These are phyloP conservation scores for Drusus annulatus DNA, from an alignment of 1,140 invertebrate species.

Conservation along the genomic window DNA sequence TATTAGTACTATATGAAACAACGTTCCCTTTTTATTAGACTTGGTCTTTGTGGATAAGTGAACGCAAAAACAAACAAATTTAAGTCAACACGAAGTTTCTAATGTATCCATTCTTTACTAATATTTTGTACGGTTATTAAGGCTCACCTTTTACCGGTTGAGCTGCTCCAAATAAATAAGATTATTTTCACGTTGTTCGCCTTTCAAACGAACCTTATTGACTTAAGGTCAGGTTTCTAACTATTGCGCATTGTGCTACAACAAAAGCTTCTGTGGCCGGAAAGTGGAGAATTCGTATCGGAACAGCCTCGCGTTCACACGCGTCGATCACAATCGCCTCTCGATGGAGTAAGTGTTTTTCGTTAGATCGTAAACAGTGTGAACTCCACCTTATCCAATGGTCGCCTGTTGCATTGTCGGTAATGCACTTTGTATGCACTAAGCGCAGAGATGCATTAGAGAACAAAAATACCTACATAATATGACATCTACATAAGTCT, in stretches of 20 bases:
- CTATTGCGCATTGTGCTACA: background rate
- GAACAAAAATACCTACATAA: background rate
- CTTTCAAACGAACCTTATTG: background rate
- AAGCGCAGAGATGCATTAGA: background rate
- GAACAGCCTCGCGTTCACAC: constrained; percentile 12
- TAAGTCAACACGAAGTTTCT: too few species aligned
- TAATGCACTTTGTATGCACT: constrained; percentile 40
- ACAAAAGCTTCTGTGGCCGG: constrained; percentile 24
- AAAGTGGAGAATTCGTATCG: background rate
- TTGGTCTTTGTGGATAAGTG: too few species aligned
- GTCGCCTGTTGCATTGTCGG: constrained; percentile 29
- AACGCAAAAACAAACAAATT: too few species aligned
- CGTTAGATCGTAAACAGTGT: constrained; percentile 38
- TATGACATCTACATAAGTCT: too few species aligned
- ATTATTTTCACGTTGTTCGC: background rate
- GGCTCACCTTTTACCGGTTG: too few species aligned
- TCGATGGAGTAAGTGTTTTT: constrained; percentile 35
- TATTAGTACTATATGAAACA: too few species aligned
- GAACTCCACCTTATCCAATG: constrained; percentile 14
- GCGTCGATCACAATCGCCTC: constrained; percentile 35
- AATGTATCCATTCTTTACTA: too few species aligned
- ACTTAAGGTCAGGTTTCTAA: background rate
- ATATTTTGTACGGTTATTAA: too few species aligned
- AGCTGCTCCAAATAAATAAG: background rate
- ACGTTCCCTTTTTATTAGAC: too few species aligned